These are phyloP conservation scores for Atractosteus spatula DNA, from an alignment of 2,113 vertebrate species.

Conservation along the genomic window DNA sequence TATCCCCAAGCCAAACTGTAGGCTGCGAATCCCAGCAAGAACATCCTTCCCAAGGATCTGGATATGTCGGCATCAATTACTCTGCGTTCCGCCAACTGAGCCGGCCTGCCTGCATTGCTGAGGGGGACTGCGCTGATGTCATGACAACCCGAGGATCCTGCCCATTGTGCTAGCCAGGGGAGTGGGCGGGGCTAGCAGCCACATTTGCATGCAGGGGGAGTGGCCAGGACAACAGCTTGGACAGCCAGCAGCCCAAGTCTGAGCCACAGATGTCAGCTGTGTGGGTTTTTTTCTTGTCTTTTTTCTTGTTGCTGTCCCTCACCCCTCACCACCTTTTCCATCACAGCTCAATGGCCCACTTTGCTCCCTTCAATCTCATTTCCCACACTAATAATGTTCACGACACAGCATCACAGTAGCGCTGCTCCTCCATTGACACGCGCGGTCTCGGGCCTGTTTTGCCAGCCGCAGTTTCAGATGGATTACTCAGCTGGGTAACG, in stretches of 20 bases:
- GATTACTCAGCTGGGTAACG: too few relatives aligned
- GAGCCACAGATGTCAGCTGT: conserved; percentile 23
- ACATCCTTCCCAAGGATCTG: conserved; percentile 28
- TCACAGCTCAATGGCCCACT: not conserved
- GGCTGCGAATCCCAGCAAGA: not conserved
- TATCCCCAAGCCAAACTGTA: not conserved
- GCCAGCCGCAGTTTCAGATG: too few relatives aligned
- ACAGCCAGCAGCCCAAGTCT: conserved; percentile 32
- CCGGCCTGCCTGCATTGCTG: conserved; percentile 55
- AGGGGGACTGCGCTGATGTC: conserved; percentile 49
- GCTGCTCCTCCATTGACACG: too few relatives aligned
- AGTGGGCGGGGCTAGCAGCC: conserved; percentile 43
- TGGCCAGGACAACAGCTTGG: conserved; percentile 37
- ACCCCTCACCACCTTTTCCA: conserved; percentile 7
- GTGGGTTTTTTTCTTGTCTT: conserved; percentile 7
- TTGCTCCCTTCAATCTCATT: not conserved
- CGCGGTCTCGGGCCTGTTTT: too few relatives aligned
- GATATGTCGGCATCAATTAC: conserved; percentile 22
- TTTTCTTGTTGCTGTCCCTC: conserved; percentile 13
- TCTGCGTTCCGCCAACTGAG: conserved; percentile 31
- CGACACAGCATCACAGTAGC: too few relatives aligned
- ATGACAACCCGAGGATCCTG: conserved; percentile 67
- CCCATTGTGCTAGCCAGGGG: conserved; percentile 56
- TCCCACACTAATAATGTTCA: not conserved
- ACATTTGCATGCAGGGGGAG: conserved; percentile 51